phyloP scores from a whole-genome alignment of 1,140 invertebrate genomes.

The Achroia grisella region DNA sequence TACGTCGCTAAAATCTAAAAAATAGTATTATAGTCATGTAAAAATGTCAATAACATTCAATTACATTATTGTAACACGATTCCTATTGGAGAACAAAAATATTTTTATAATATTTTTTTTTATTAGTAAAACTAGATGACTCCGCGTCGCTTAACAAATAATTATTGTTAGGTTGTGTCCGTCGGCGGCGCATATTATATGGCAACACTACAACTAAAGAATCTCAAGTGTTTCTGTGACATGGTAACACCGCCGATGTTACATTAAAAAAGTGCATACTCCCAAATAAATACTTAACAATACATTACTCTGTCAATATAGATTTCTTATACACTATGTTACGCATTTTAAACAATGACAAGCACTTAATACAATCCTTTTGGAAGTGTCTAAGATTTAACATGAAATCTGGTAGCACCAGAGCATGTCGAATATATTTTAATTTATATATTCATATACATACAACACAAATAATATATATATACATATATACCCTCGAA shows the following conservation, averaged over 20 bases:
- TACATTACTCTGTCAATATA: conserved; percentile 56
- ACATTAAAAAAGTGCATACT: conserved; percentile 34
- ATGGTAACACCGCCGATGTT: conserved; percentile 24
- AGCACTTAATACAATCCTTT: conserved; percentile 40
- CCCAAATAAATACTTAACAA: conserved; percentile 66
- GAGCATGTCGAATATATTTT: conserved; percentile 10
- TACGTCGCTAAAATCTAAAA: conserved; percentile 41
- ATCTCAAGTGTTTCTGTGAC: conserved; percentile 23
- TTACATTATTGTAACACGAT: conserved; percentile 58
- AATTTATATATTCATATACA: conserved; percentile 17
- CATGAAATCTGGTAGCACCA: conserved; percentile 22
- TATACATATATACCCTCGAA: conserved; percentile 38
- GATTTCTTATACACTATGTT: conserved; percentile 55
- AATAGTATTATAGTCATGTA: conserved; percentile 56
- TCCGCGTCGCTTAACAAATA: conserved; percentile 33
- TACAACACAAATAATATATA: conserved; percentile 43
- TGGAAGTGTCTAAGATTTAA: conserved; percentile 23
- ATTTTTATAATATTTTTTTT: conserved; percentile 46
- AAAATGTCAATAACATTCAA: conserved; percentile 68
- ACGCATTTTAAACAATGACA: conserved; percentile 48
- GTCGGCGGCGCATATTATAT: conserved; percentile 28
- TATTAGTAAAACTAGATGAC: conserved; percentile 66
- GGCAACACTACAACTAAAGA: conserved; percentile 37
- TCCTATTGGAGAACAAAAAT: conserved; percentile 63
- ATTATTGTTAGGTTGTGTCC: conserved; percentile 57